phyloP scores from a whole-genome alignment of 2,113 vertebrate species.

The Mormoops blainvillei region DNA sequence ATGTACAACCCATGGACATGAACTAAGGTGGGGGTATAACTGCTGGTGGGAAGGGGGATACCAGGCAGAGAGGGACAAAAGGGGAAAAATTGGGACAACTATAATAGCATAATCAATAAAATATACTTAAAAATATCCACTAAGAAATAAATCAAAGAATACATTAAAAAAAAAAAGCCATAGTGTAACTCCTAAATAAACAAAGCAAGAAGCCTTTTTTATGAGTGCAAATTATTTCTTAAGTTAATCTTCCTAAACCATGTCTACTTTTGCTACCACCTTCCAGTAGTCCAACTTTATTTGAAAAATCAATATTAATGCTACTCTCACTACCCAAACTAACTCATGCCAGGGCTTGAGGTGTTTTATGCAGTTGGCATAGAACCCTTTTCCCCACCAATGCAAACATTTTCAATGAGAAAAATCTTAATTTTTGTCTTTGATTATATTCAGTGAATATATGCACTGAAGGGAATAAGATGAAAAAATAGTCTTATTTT shows the following conservation, averaged over 20 bases:
- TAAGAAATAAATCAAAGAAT: too few species aligned
- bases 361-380: neutral
- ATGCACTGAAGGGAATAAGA: neutral
- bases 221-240: neutral
- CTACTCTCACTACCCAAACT: neutral
- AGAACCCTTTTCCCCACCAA: neutral
- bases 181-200: neutral
- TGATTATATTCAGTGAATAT: neutral
- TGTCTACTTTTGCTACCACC: neutral
- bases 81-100: too few species aligned
- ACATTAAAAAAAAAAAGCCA: neutral
- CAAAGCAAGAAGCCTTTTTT: neutral
- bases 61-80: too few species aligned
- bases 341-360: neutral
- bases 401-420: neutral
- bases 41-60: too few species aligned
- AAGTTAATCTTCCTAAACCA: neutral
- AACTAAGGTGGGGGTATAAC: too few species aligned
- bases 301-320: neutral
- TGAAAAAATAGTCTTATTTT: neutral
- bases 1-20: too few species aligned
- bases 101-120: too few species aligned
- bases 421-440: neutral
- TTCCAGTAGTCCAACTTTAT: neutral
- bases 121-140: too few species aligned